Base-by-base conservation (phyloP, 2,888 invertebrate genomes). In the Tetragnatha montana region DNA sequence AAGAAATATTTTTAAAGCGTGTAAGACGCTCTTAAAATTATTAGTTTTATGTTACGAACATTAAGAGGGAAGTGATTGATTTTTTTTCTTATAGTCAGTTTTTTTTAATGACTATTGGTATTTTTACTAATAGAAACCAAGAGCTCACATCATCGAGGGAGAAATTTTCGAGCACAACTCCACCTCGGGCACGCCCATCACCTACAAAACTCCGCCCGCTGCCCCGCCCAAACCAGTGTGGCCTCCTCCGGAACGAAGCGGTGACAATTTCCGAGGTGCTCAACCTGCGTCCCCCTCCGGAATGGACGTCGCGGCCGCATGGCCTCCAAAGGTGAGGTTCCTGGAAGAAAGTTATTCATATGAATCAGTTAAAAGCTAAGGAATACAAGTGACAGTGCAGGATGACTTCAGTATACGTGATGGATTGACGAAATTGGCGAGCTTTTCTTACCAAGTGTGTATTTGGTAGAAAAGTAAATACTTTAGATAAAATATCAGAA, bases 301-400 rank as follows among this genome's bases (percentile, higher is more conserved):
- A 12, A n/a, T 22, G 79, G 82, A 70, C 21, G 88, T 86, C 0
- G 70, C 22, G 3, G 19, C 87, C 17, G 88, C 80, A 2, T 91
- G 91, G 91, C 91, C 91, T 6, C 91, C 91, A 8, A 91, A 88
- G 81, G 91, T 91, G 51, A 79, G 87, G 4, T 14, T 14, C n/a
- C 14, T 19, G 3, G 6, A 73, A 8, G 21, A 70, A 70, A 70
- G 17, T 19, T 70, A 19, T 0, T 70, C 17, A 0, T n/a, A 10
- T 19, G 19, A 21, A n/a, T 21, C 4, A n/a, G 8, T 70, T n/a
- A 70, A 70, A 35, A 35, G 35, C 35, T 35, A 35, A 35, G 10
- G 4, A 35, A 35, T 35, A 4, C 35, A 35, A 35, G 35, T 35
- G 35, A 35, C 35, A 4, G 35, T 35, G 35, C 35, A 35, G 4